Conservation (phyloP, 1,140 invertebrate genomes). For the Hormaphis cornu region DNA sequence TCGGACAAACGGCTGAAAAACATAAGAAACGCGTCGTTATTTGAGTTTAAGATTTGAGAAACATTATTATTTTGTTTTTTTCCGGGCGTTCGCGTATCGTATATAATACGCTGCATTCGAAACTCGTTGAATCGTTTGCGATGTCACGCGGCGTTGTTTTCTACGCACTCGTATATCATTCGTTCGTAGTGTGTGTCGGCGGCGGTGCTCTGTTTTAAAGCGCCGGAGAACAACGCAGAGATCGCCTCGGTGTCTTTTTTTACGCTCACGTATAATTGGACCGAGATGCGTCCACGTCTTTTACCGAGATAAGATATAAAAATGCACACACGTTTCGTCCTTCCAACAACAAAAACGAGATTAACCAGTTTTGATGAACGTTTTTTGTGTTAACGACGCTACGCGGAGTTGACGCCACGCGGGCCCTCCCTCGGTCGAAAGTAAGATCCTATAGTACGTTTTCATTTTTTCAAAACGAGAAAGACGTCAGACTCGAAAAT, state of each 20-base stretch:
- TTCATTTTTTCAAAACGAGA: not conserved
- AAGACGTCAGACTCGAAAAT: too few species aligned
- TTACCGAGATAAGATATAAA: not conserved
- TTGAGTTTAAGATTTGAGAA: too few species aligned
- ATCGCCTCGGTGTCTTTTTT: not conserved
- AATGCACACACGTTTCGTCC: not conserved
- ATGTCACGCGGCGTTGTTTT: not conserved
- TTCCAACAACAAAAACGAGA: conserved; percentile 11
- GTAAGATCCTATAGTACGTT: not conserved
- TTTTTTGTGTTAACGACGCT: conserved; percentile 15
- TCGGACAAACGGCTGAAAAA: too few species aligned
- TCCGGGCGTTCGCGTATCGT: too few species aligned
- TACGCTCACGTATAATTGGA: not conserved
- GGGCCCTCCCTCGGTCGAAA: not conserved
- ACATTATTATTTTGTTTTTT: too few species aligned
- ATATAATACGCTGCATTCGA: too few species aligned
- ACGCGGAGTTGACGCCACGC: not conserved
- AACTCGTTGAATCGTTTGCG: too few species aligned
- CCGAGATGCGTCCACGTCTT: not conserved
- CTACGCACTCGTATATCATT: not conserved
- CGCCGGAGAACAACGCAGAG: too few species aligned
- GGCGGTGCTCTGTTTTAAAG: not conserved
- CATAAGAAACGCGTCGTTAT: too few species aligned
- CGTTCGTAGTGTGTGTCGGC: not conserved
- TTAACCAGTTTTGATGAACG: conserved; percentile 24